These are phyloP conservation scores for Esperia sulphurella DNA, from an alignment of 2,888 invertebrate genomes.

Conservation along the genomic window DNA sequence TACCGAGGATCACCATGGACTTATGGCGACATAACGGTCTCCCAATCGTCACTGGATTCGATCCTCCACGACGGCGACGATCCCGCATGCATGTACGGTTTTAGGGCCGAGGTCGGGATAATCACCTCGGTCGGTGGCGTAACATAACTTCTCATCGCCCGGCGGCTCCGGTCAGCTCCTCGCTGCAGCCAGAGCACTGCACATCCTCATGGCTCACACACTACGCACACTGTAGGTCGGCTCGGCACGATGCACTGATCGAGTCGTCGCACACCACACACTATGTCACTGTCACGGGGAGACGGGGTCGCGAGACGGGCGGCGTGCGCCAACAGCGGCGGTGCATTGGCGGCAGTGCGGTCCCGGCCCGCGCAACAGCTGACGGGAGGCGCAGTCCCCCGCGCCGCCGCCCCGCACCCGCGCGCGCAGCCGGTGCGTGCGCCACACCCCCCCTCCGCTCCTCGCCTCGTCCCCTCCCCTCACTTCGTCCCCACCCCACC, in stretches of 20 bases:
- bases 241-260: slow-evolving; percentile 20
- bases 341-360: slow-evolving; percentile 66
- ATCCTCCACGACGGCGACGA: slow-evolving; percentile 31
- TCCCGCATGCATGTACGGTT: slow-evolving; percentile 61
- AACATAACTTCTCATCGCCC: slow-evolving; percentile 73
- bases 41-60: slow-evolving; percentile 30
- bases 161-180: slow-evolving; percentile 68
- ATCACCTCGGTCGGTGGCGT: slow-evolving; percentile 77
- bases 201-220: slow-evolving; percentile 46
- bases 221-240: slow-evolving; percentile 20
- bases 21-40: slow-evolving; percentile 36
- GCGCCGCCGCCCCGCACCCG: slow-evolving; percentile 44
- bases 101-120: slow-evolving; percentile 67
- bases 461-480: slow-evolving; percentile 66
- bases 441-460: slow-evolving; percentile 41
- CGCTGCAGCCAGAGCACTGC: slow-evolving; percentile 42
- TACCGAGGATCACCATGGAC: slow-evolving; percentile 39
- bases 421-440: slow-evolving; percentile 70
- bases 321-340: slow-evolving; percentile 67
- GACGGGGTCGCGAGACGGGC: slow-evolving; percentile 41
- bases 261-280: slow-evolving; percentile 34
- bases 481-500: slow-evolving; percentile 66
- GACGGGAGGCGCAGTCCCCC: slow-evolving; percentile 73
- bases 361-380: slow-evolving; percentile 77
- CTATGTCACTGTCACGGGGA: slow-evolving; percentile 45